Base-by-base conservation (phyloP, 2,113 vertebrate species). In the Gymnarchus niloticus region DNA sequence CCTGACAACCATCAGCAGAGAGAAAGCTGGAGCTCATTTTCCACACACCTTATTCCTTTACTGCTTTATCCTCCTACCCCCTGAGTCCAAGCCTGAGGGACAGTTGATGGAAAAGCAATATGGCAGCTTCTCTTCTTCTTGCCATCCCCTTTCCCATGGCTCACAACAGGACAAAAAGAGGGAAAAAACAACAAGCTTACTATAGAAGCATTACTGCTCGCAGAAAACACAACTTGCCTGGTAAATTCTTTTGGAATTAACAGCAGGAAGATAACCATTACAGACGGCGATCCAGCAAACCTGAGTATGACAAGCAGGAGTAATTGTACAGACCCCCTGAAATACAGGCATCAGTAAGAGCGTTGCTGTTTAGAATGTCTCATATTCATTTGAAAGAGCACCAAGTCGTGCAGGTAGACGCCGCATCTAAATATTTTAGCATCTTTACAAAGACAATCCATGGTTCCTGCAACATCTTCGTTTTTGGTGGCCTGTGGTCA, bases 1-100 rank as follows among this genome's bases (percentile, higher is more conserved):
- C 85, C 88, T 92, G 95, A 95, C 93, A 95, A 93, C 93, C 94
- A 92, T 94, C 93, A 92, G 87, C 89, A 81, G 88, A 90, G 57
- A 87, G 88, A 87, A 90, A 88, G 87, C 86, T 89, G 89, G 49
- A 56, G 8, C 85, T 76, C 87, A 3, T 7, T 46, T 41, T 76
- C 10, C 49, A 52, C 49, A 21, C 48, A 8, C 7, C 52, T 73
- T 41, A 37, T 41, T 41, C 19, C 28, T 73, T 73, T 73, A 73
- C 19, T 73, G 48, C 25, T 54, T 25, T 7, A 83, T n/a, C 81
- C 56, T 21, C 33, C 25, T 12, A 6, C 44, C 21, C 44, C 46
- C 3, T 9, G 12, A 81, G 21, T 49, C 77, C 5, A 48, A 23
- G n/a, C 46, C 77, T 48, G 46, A 57, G 56, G 56, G 56, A 57